Percentiles rank a stretch among this genome's conserved stretches.
phyloP scores from a whole-genome alignment of 2,888 invertebrate species.

The Eilema depressum region DNA sequence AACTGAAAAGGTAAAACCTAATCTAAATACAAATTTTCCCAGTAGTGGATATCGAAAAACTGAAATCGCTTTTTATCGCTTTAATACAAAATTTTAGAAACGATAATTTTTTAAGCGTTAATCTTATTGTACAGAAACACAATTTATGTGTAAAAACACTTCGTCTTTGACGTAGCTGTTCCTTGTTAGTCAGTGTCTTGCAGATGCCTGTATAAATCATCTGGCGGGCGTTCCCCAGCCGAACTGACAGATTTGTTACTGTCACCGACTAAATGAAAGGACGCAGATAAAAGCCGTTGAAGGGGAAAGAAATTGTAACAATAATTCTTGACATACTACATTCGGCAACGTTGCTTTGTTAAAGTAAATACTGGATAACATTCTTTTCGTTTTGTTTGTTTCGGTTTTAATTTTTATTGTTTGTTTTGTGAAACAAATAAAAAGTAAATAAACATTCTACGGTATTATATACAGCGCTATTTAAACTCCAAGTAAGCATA shows the following conservation, averaged over 20 bases:
- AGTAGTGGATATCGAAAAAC: too few relatives aligned
- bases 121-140: background rate
- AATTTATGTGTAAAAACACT: background rate
- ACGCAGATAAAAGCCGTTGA: slow-evolving; percentile 52
- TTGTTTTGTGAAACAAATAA: background rate
- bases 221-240: slow-evolving; percentile 28
- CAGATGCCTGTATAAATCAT: slow-evolving; percentile 63
- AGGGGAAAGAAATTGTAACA: slow-evolving; percentile 43
- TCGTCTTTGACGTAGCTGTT: slow-evolving; percentile 46
- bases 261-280: slow-evolving; percentile 68
- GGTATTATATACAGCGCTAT: too few relatives aligned
- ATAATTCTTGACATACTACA: slow-evolving; percentile 53
- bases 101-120: too few relatives aligned
- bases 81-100: too few relatives aligned
- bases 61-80: too few relatives aligned
- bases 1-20: too few relatives aligned
- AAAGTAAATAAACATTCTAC: too few relatives aligned
- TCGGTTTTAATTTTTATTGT: background rate
- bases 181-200: slow-evolving; percentile 53
- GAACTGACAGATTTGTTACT: slow-evolving; percentile 72
- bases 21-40: too few relatives aligned
- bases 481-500: too few relatives aligned
- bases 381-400: background rate
- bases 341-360: slow-evolving; percentile 30
- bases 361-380: slow-evolving; percentile 14